Conservation (phyloP, 2,113 vertebrate species). For the Chloropsis cyanopogon region DNA sequence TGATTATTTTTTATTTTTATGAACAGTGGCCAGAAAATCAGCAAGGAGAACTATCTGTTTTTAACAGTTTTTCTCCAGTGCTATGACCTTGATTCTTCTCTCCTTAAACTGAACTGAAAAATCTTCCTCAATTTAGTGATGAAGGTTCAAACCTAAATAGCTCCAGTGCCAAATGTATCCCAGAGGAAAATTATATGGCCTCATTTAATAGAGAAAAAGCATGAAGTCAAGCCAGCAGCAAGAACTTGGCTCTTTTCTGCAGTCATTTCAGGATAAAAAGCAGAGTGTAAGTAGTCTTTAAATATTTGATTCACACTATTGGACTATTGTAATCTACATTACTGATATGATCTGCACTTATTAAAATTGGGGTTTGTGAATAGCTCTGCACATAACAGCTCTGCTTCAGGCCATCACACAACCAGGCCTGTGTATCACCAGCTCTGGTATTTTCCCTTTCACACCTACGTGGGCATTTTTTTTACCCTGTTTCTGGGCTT, state of each 20-base stretch:
- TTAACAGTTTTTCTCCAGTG: not conserved
- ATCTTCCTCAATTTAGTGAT: slow-evolving; percentile 30
- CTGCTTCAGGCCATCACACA: not conserved
- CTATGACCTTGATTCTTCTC: slow-evolving; percentile 37
- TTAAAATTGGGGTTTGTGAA: slow-evolving; percentile 12
- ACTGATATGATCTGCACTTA: not conserved
- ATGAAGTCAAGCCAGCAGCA: slow-evolving; percentile 23
- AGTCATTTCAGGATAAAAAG: slow-evolving; percentile 35
- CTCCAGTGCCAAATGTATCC: slow-evolving; percentile 37
- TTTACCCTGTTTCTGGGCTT: not conserved
- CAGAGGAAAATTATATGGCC: slow-evolving; percentile 43
- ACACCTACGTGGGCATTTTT: not conserved
- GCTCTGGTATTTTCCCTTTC: slow-evolving; percentile 4
- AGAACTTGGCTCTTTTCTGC: not conserved
- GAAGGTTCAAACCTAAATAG: slow-evolving; percentile 31
- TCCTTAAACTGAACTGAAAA: slow-evolving; percentile 27
- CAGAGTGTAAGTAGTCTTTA: slow-evolving; percentile 2
- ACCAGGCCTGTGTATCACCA: not conserved
- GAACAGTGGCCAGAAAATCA: slow-evolving; percentile 3
- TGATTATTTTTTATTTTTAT: slow-evolving; percentile 41
- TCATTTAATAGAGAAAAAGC: slow-evolving; percentile 50
- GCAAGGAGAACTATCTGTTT: not conserved
- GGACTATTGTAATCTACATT: slow-evolving; percentile 6
- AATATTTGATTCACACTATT: slow-evolving; percentile 21
- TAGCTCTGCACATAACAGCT: not conserved